Evolutionary conservation across 2,797 vertebrate species (phyloP).

Genomic region (Myotis findleyi): DNA sequence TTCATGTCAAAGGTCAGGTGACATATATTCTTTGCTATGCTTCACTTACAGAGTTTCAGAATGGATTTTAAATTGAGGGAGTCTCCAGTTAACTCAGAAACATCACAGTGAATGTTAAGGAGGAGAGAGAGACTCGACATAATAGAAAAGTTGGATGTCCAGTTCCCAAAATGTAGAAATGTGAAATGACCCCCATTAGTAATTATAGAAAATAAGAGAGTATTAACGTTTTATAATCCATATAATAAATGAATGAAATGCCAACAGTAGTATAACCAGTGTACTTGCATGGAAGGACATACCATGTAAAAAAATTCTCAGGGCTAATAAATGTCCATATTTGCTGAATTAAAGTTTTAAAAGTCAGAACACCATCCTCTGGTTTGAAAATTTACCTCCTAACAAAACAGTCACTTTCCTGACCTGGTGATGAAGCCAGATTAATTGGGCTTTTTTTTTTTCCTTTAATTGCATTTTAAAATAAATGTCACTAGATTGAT

Average conservation of each 20-base stretch:
- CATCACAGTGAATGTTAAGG: not conserved
- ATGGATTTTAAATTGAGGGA: slow-evolving; percentile 10
- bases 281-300: not conserved
- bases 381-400: not conserved
- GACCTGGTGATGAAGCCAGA: not conserved
- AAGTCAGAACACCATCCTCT: not conserved
- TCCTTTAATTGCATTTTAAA: not conserved
- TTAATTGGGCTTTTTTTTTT: not conserved
- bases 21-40: not conserved
- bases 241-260: not conserved
- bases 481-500: not conserved
- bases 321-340: not conserved
- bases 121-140: not conserved
- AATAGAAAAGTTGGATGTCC: not conserved
- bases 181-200: not conserved
- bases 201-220: not conserved
- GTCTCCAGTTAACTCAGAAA: not conserved
- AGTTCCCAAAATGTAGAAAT: not conserved
- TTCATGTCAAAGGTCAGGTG: slow-evolving; percentile 38
- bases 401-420: not conserved
- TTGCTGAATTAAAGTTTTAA: not conserved
- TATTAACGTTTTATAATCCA: not conserved
- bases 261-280: not conserved
- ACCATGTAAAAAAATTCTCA: not conserved
- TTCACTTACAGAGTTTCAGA: slow-evolving; percentile 32